phyloP scores from a whole-genome alignment of 2,888 invertebrate species.

The Hyalella azteca region DNA sequence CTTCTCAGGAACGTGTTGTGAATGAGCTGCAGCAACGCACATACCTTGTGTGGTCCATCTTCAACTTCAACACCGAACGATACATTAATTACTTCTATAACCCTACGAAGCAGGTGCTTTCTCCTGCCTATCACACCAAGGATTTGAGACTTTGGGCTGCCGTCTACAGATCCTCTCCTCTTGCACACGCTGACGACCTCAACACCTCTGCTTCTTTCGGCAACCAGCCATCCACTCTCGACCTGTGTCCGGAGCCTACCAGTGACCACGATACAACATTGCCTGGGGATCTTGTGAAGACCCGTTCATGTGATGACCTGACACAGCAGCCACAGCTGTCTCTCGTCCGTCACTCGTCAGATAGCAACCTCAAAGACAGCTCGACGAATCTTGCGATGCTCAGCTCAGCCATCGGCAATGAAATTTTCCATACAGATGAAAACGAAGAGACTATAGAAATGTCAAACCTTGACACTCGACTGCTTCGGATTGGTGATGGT shows the following conservation, averaged over 20 bases:
- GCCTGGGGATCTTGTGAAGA: slow-evolving; percentile 51
- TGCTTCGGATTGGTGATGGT: neutral
- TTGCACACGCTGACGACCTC: slow-evolving; percentile 47
- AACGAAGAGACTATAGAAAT: slow-evolving; percentile 23
- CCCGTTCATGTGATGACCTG: slow-evolving; percentile 56
- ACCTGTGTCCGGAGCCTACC: neutral
- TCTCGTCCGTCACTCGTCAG: slow-evolving; percentile 32
- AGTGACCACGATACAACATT: slow-evolving; percentile 26
- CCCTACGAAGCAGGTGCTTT: slow-evolving; percentile 66
- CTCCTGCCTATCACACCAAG: slow-evolving; percentile 84
- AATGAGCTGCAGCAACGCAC: slow-evolving; percentile 71
- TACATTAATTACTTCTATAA: slow-evolving; percentile 86
- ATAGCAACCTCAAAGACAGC: slow-evolving; percentile 41
- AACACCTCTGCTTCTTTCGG: slow-evolving; percentile 26
- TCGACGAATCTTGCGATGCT: slow-evolving; percentile 57
- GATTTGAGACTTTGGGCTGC: slow-evolving; percentile 84
- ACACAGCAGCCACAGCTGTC: slow-evolving; percentile 5
- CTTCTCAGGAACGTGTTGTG: slow-evolving; percentile 74
- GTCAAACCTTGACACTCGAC: neutral
- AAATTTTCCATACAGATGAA: slow-evolving; percentile 24
- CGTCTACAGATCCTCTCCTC: slow-evolving; percentile 74
- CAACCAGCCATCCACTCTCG: slow-evolving; percentile 14
- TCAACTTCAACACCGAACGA: slow-evolving; percentile 70
- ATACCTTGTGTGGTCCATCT: slow-evolving; percentile 85
- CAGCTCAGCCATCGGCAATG: slow-evolving; percentile 55